phyloP scores from a whole-genome alignment of 2,113 vertebrate genomes.

The Hyperopisus bebe region DNA sequence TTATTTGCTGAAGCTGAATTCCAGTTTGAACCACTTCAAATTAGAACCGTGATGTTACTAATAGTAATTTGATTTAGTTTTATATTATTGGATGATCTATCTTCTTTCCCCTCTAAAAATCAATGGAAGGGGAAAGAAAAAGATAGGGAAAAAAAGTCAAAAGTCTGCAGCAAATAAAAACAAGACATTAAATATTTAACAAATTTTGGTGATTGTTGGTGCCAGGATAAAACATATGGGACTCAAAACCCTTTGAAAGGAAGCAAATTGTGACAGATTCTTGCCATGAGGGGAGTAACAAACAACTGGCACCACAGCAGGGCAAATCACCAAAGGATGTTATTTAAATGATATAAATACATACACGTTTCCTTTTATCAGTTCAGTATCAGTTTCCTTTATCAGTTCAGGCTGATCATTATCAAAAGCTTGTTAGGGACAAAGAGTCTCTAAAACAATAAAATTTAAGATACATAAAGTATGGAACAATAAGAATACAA shows the following conservation, averaged over 20 bases:
- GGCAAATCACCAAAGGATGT: conserved; percentile 22
- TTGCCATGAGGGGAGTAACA: conserved; percentile 37
- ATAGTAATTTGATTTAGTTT: not conserved
- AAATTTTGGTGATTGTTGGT: conserved; percentile 34
- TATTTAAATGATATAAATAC: conserved; percentile 9
- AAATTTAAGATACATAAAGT: conserved; percentile 27
- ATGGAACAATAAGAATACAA: not conserved
- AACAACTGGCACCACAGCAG: conserved; percentile 28
- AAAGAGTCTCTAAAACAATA: not conserved
- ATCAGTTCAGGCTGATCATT: not conserved
- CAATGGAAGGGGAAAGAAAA: too few species aligned
- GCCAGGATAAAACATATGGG: conserved; percentile 36
- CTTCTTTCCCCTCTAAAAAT: not conserved
- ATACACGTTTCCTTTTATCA: not conserved
- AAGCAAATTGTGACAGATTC: conserved; percentile 36
- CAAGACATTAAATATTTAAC: conserved; percentile 1
- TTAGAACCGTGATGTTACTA: not conserved
- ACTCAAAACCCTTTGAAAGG: conserved; percentile 38
- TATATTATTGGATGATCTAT: not conserved
- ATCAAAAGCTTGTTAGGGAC: not conserved
- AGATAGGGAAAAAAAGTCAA: not conserved
- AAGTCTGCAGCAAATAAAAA: not conserved
- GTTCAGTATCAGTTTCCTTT: not conserved
- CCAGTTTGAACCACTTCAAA: not conserved
- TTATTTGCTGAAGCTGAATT: not conserved